Percentiles rank a stretch among this genome's conserved stretches.
phyloP scores from a whole-genome alignment of 1,140 invertebrate species.

The Charaxes varanes region DNA sequence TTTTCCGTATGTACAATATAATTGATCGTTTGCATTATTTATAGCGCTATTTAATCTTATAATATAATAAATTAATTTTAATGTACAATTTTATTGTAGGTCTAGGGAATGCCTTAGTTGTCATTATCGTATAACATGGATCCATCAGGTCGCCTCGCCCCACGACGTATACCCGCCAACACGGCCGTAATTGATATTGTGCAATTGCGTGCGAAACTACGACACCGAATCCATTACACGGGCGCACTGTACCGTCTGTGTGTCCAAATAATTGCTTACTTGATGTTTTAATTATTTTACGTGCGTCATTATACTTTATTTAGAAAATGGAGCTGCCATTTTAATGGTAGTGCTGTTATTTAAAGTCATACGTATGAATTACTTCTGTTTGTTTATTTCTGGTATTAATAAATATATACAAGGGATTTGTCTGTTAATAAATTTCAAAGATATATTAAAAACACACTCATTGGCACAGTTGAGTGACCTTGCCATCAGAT shows the following conservation, averaged over 20 bases:
- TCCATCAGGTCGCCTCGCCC: constrained; percentile 36
- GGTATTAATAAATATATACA: no score
- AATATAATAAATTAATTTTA: no score
- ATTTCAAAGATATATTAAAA: no score
- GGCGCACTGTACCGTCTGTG: constrained; percentile 38
- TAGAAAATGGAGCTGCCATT: constrained; percentile 30
- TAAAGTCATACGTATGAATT: constrained; percentile 1
- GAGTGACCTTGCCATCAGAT: no score
- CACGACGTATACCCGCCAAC: constrained; percentile 29
- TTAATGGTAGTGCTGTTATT: not conserved
- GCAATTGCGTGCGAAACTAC: constrained; percentile 68
- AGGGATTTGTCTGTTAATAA: no score
- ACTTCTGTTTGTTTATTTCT: no score
- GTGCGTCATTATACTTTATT: constrained; percentile 40
- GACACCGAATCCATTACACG: constrained; percentile 61
- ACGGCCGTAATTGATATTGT: constrained; percentile 72
- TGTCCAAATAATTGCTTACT: constrained; percentile 46
- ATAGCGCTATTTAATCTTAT: no score
- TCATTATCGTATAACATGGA: constrained; percentile 21
- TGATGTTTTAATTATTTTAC: constrained; percentile 56
- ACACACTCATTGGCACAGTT: no score
- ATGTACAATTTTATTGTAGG: no score
- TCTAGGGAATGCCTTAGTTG: no score
- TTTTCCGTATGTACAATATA: no score
- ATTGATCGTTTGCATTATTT: no score